These are phyloP conservation scores for Sarcophaga peregrina DNA, from an alignment of 1,140 invertebrate species.

Conservation along the genomic window DNA sequence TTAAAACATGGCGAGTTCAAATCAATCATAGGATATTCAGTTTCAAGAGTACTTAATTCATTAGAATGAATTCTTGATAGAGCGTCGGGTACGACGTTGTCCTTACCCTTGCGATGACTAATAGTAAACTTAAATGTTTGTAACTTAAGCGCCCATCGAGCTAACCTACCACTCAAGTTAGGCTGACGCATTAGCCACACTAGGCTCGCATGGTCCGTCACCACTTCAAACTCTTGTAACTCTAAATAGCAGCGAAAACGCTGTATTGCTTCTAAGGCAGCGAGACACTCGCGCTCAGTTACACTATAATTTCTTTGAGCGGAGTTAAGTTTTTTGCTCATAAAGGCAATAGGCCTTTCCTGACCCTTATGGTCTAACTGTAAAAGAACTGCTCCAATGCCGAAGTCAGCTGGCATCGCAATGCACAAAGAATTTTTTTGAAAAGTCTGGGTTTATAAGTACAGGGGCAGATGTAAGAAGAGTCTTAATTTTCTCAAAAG, in stretches of 20 bases:
- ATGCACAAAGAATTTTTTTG: constrained; percentile 43
- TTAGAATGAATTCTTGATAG: constrained; percentile 22
- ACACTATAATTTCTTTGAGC: constrained; percentile 45
- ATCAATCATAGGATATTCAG: background rate
- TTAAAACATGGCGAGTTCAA: constrained; percentile 30
- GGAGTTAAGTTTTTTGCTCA: constrained; percentile 44
- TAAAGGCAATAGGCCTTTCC: constrained; percentile 44
- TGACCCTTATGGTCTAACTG: constrained; percentile 43
- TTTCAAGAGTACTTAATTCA: background rate
- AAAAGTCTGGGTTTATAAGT: constrained; percentile 54
- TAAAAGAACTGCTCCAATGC: constrained; percentile 48
- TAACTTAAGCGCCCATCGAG: constrained; percentile 56
- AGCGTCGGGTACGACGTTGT: constrained; percentile 51
- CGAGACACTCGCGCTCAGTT: constrained; percentile 44
- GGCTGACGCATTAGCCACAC: constrained; percentile 62
- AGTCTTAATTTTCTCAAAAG: constrained; percentile 3
- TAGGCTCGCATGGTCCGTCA: constrained; percentile 55
- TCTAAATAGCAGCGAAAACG: constrained; percentile 67
- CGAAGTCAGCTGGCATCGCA: constrained; percentile 60
- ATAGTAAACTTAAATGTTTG: constrained; percentile 56
- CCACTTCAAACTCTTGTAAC: constrained; percentile 61
- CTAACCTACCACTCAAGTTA: constrained; percentile 58
- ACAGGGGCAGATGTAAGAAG: constrained; percentile 19
- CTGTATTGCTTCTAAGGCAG: constrained; percentile 41
- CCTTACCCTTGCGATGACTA: constrained; percentile 53